Conservation (phyloP, 2,797 vertebrate genomes). For the Yasuhikotakia modesta region DNA sequence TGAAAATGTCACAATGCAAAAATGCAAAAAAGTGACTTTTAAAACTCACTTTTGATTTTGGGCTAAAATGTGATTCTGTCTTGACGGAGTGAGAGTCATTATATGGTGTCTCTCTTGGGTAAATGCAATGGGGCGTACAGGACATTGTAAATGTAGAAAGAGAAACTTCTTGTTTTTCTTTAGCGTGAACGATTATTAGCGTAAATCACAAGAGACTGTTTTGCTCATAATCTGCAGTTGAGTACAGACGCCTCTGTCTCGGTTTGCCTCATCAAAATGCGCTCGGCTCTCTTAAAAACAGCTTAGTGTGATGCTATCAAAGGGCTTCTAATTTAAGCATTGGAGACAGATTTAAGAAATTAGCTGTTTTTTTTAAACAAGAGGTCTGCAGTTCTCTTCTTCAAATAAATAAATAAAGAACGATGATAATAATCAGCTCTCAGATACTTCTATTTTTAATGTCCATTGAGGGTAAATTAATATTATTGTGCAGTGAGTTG, state of each 20-base stretch:
- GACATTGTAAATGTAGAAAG: too few species aligned
- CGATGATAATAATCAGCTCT: conserved; percentile 35
- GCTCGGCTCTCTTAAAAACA: conserved; percentile 43
- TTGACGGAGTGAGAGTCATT: too few species aligned
- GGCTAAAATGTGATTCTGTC: too few species aligned
- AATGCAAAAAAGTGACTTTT: too few species aligned
- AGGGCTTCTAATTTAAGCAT: conserved; percentile 52
- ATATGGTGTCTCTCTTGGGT: too few species aligned
- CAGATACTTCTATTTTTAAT: conserved; percentile 48
- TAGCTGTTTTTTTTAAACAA: conserved; percentile 1
- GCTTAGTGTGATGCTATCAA: conserved; percentile 48
- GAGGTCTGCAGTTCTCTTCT: not conserved
- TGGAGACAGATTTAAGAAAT: conserved; percentile 55
- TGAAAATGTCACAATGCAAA: too few species aligned
- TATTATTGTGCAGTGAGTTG: conserved; percentile 71
- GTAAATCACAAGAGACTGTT: conserved; percentile 18
- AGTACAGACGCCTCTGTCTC: conserved; percentile 13
- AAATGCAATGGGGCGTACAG: too few species aligned
- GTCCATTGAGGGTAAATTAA: conserved; percentile 62
- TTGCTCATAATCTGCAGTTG: conserved; percentile 14
- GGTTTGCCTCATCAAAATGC: conserved; percentile 37
- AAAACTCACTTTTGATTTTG: too few species aligned
- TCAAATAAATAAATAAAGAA: conserved; percentile 6
- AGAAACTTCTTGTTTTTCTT: not conserved
- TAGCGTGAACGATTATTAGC: not conserved